Evolutionary conservation across 2,113 vertebrate genomes (phyloP), one percentile per base, ranked within the genome.

Genomic region (Donacobius atricapilla): DNA sequence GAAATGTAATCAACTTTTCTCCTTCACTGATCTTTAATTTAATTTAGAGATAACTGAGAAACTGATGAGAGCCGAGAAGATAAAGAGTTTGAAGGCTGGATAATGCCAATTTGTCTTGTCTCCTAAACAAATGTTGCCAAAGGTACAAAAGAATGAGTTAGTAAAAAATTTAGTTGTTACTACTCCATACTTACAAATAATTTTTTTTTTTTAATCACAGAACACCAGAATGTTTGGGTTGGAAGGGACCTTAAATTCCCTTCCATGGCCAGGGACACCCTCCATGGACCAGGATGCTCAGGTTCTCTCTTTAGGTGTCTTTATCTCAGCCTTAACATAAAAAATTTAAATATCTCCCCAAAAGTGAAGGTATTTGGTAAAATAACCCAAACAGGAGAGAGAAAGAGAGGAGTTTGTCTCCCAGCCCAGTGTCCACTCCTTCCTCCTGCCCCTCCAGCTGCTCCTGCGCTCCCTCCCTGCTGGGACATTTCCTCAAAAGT

Each of bases 21-120:
- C 70, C 93, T 93, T 73, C 77, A 69, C 78, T 94, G 90, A 68
- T 93, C 69, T 84, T 92, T 75, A 86, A 95, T 91, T 92, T 89
- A 86, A 93, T 76, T 89, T 15, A 89, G 50, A 89, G 64, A 86
- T 83, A 93, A 90, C 30, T 27, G 42, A 37, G 75, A 70, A 83
- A 87, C 56, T 73, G 82, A 79, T 89, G 83, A 80, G 87, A 85
- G 40, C n/a, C 15, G 33, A 57, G 35, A 64, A 64, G 33, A 82
- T 35, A 63, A 53, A 35, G 57, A 75, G 56, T 47, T 14, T 56
- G 25, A 84, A 79, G 21, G 66, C 50, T 61, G 12, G 11, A 2
- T n/a, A 60, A 92, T 33, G 71, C 4, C 58, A 47, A 30, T 61
- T 33, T 89, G 35, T 19, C 24, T 79, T 45, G 53, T 23, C 35